These are phyloP conservation scores for Toxonevra muliebris DNA, from an alignment of 2,888 invertebrate species.

Conservation along the genomic window DNA sequence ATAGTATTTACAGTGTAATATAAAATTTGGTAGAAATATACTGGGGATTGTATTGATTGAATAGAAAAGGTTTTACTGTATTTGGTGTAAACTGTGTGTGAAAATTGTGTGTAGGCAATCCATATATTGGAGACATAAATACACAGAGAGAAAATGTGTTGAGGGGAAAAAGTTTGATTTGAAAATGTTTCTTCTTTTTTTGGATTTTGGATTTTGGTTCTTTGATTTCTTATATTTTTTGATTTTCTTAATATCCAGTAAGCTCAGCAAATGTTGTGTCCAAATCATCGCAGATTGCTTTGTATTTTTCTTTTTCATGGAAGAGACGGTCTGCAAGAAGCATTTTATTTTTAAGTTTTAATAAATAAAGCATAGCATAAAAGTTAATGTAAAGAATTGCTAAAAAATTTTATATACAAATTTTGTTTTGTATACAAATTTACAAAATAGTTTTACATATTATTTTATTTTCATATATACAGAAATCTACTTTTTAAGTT, in stretches of 20 bases:
- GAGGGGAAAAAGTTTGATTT: slow-evolving; percentile 8
- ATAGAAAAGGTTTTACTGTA: slow-evolving; percentile 30
- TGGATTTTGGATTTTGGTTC: neutral
- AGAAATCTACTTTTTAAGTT: slow-evolving; percentile 18
- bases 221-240: slow-evolving; percentile 56
- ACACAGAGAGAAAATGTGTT: slow-evolving; percentile 29
- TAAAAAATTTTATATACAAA: slow-evolving; percentile 19
- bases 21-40: slow-evolving; percentile 14
- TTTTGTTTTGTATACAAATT: slow-evolving; percentile 25
- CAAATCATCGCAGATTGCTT: slow-evolving; percentile 97
- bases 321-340: slow-evolving; percentile 82
- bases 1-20: slow-evolving; percentile 28
- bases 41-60: too few species aligned
- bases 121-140: slow-evolving; percentile 7
- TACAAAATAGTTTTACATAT: neutral
- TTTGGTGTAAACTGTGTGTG: slow-evolving; percentile 29
- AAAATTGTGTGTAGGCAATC: slow-evolving; percentile 10
- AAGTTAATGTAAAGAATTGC: slow-evolving; percentile 29
- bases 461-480: slow-evolving; percentile 15
- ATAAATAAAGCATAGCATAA: slow-evolving; percentile 47
- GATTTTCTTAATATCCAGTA: slow-evolving; percentile 85
- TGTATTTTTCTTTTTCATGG: slow-evolving; percentile 87
- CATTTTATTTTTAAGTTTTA: slow-evolving; percentile 57
- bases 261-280: slow-evolving; percentile 96
- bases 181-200: slow-evolving; percentile 6